phyloP scores from a whole-genome alignment of 2,888 invertebrate species.

The Muschampia plurimacula region DNA sequence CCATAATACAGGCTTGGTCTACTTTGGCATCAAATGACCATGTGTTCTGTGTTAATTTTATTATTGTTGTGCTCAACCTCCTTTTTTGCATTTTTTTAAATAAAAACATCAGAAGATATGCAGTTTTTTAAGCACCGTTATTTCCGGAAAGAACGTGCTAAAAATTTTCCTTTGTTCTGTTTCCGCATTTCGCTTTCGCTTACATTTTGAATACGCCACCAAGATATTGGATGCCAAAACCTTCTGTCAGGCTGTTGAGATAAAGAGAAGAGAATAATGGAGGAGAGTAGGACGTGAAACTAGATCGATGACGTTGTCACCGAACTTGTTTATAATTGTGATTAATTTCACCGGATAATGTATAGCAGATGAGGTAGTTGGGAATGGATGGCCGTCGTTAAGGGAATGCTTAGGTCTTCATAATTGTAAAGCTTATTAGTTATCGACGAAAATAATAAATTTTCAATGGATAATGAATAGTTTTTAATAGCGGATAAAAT shows the following conservation, averaged over 20 bases:
- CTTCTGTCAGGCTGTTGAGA: conserved; percentile 68
- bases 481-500: neutral
- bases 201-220: conserved; percentile 45
- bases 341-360: conserved; percentile 38
- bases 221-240: conserved; percentile 73
- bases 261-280: conserved; percentile 71
- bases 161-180: no score
- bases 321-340: conserved; percentile 47
- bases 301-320: conserved; percentile 53
- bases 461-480: neutral
- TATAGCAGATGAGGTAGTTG: conserved; percentile 1
- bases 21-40: no score
- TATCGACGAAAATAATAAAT: neutral
- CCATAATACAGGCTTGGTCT: no score
- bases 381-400: conserved; percentile 10
- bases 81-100: no score
- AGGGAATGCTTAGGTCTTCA: neutral
- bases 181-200: conserved; percentile 40
- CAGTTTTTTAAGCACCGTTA: no score
- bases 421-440: conserved; percentile 2
- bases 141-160: no score
- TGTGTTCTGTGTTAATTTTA: no score
- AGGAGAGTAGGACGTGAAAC: conserved; percentile 56
- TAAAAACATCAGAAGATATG: no score
- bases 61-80: no score